These are phyloP conservation scores for Chrysomallon squamiferum DNA, from an alignment of 1,140 invertebrate genomes.

Conservation along the genomic window DNA sequence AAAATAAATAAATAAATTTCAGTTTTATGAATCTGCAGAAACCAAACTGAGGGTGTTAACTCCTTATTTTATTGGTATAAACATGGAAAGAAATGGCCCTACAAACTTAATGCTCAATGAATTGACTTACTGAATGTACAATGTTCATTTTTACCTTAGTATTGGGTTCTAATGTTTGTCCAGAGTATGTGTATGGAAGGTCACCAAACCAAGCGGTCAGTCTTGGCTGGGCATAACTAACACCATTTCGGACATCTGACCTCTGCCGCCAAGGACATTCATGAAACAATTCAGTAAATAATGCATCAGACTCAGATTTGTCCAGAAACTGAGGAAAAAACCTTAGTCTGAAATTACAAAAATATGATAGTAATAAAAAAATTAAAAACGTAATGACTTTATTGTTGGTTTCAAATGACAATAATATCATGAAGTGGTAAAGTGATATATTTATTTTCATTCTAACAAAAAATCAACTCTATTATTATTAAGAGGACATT, in stretches of 20 bases:
- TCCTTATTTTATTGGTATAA: too few species aligned
- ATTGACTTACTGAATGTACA: too few species aligned
- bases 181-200: constrained; percentile 64
- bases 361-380: too few species aligned
- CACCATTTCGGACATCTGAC: constrained; percentile 55
- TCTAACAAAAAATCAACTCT: too few species aligned
- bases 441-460: not conserved
- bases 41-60: too few species aligned
- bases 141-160: constrained; percentile 58
- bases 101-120: too few species aligned
- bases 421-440: not conserved
- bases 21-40: too few species aligned
- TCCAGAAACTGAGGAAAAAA: constrained; percentile 62
- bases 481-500: too few species aligned
- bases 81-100: too few species aligned
- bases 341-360: constrained; percentile 45
- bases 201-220: constrained; percentile 68
- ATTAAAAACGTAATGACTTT: not conserved
- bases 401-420: not conserved
- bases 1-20: too few species aligned
- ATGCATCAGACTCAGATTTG: constrained; percentile 45
- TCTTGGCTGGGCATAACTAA: constrained; percentile 61
- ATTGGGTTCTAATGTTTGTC: constrained; percentile 59
- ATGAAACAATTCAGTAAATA: constrained; percentile 58
- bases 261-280: constrained; percentile 66